A percentile compares a stretch with the other conserved stretches of the same genome.
Conservation (phyloP, 2,113 vertebrate species). For the Callaeas wilsoni region DNA sequence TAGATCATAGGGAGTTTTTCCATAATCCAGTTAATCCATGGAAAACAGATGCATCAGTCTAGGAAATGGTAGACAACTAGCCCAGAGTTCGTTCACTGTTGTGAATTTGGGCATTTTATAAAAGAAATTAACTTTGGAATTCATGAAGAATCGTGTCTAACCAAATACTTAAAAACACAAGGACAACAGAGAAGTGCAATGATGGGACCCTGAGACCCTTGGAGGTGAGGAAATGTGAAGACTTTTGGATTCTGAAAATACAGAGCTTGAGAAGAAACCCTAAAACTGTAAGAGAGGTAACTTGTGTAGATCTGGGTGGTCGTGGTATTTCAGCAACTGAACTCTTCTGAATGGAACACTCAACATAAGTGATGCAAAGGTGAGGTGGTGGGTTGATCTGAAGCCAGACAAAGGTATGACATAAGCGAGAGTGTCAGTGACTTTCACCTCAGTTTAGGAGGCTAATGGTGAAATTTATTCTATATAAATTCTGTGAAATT, state of each 20-base stretch:
- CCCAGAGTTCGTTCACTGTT: background rate
- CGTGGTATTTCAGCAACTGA: background rate
- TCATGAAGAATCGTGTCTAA: background rate
- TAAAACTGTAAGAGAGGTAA: background rate
- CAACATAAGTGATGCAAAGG: background rate
- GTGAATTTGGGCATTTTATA: background rate
- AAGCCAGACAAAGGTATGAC: background rate
- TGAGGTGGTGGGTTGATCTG: background rate
- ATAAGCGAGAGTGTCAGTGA: background rate
- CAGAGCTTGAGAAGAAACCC: background rate
- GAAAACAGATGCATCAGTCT: background rate
- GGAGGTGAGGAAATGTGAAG: background rate
- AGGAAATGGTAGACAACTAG: background rate
- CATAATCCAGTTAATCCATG: background rate
- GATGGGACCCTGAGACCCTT: fast-evolving
- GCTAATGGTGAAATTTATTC: background rate
- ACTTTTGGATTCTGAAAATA: background rate
- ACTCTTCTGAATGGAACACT: background rate
- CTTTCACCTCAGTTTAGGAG: background rate
- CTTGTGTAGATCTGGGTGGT: background rate
- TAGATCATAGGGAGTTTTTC: background rate
- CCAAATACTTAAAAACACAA: background rate
- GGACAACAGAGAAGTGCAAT: background rate
- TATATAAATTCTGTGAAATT: background rate
- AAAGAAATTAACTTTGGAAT: background rate